Base-by-base conservation (phyloP, 2,888 invertebrate genomes). In the Hypomecis punctinalis region DNA sequence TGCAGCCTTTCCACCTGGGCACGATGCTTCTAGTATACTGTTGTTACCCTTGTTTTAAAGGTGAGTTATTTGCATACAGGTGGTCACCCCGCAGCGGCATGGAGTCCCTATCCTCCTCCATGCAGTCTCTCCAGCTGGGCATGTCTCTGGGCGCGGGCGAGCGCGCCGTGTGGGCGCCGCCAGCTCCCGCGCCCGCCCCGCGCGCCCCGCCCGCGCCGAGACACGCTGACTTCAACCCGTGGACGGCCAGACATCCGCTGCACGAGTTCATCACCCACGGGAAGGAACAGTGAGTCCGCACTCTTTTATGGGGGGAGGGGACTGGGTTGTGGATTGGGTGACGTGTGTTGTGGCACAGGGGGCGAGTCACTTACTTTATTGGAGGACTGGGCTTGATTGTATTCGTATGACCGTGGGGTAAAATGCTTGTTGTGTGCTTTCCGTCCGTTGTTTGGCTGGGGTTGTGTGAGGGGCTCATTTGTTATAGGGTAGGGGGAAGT, bases 181-280 rank as follows among this genome's bases (percentile, higher is more conserved):
- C 71, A 68, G 63, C 74, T 67, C 37, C 60, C 63, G 35, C 60
- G 68, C 45, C 59, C 47, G 52, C 59, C 57, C 63, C 48, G 59
- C 60, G 70, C 73, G 57, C 11, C 71, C 72, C 66, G 52, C 67
- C 61, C 72, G 69, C 80, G 56, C 76, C 75, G 37, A 23, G 23
- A 23, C 23, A 23, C 23, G 23, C 23, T 23, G 85, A 86, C 76
- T 92, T 89, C 81, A 91, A 92, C 80, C 89, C 88, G 9, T 92
- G 91, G 91, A 91, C 91, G 6, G 84, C 88, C 61, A 83, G 81
- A 36, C 88, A 88, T 66, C 92, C 91, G 68, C 81, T 91, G 71
- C 84, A 86, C 69, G 89, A 85, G 77, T 88, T 88, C 78, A 83
- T 89, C 70, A 75, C 82, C 60, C 82, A 80, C 66, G 77, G 71